Base-by-base conservation (phyloP, 2,888 invertebrate species). In the Dichetophora obliterata region DNA sequence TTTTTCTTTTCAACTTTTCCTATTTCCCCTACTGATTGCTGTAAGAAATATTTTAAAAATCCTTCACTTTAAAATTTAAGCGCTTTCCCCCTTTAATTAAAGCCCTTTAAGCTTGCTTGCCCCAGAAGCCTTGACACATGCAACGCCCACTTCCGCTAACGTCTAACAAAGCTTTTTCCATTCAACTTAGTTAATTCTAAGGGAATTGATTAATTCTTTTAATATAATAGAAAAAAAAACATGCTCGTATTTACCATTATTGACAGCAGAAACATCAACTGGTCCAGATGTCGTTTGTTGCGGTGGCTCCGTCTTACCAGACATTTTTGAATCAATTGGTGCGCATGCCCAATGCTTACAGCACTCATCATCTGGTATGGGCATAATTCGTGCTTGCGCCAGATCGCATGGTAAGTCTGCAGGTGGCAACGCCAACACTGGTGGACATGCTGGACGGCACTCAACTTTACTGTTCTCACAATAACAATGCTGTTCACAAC, bases 391-490 rank as follows among this genome's bases (percentile, higher is more conserved):
- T 19, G 94, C 94, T 81, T 92, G 90, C 70, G 92, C 90, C 0
- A 93, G 92, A 6, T 93, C 92, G 85, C 97, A 97, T 1, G 92
- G 92, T 77, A 97, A 88, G 75, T 91, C 92, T 43, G 93, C 90
- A 0, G 97, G 96, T 0, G 97, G 96, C 37, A 93, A 83, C 0
- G 94, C 93, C 0, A 95, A 90, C 0, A 96, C 92, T 0, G 95
- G 94, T 2, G 94, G 92, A 89, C 97, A 97, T 16, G 93, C 92
- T 52, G 94, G 93, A 81, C 95, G 94, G 84, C 97, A 97, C 79
- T 96, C 94, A 22, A 97, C 91, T 81, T 94, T 95, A 19, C 97
- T 96, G 88, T 94, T 94, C 87, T 96, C 95, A 85, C 97, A 97
- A 86, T 93, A 95, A 85, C 97, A 97, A 82, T 94, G 92, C 82